These are phyloP conservation scores for Panagrolaimus sp. DNA, from an alignment of 1,140 invertebrate species.

Conservation along the genomic window DNA sequence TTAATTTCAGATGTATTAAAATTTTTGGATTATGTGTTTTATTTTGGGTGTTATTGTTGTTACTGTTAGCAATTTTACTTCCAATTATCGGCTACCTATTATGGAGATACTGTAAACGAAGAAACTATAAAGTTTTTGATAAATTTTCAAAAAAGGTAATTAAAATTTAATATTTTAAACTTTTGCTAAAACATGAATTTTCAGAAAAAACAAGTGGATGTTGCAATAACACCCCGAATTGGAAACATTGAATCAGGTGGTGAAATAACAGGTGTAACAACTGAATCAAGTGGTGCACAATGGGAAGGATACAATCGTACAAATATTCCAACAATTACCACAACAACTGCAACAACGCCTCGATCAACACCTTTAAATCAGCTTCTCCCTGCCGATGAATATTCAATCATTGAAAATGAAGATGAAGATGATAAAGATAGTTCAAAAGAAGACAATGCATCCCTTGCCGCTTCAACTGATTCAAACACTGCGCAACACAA, in stretches of 20 bases:
- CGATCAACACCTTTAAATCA: constrained; percentile 4
- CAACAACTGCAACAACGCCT: constrained; percentile 5
- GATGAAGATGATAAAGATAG: constrained; percentile 11
- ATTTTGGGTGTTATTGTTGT: constrained; percentile 40
- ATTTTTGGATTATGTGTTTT: constrained; percentile 43
- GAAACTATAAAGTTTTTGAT: neutral
- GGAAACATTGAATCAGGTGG: constrained; percentile 4
- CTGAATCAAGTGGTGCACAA: neutral
- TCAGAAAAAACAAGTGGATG: neutral
- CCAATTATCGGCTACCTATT: neutral
- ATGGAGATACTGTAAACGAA: constrained; percentile 8
- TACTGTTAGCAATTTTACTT: constrained; percentile 33
- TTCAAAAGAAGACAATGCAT: neutral
- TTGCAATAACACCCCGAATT: neutral
- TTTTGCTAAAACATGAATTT: neutral
- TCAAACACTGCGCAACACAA: neutral
- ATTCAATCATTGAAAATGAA: constrained; percentile 13
- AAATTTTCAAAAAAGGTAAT: constrained; percentile 8
- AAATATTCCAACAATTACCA: neutral
- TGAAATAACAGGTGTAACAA: constrained; percentile 2
- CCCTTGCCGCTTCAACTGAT: neutral
- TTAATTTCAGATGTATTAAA: constrained; percentile 37
- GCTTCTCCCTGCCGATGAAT: constrained; percentile 7
- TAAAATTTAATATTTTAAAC: neutral
- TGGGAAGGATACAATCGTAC: neutral